Conservation (phyloP, 2,113 vertebrate species). For the Tragelaphus strepsiceros region DNA sequence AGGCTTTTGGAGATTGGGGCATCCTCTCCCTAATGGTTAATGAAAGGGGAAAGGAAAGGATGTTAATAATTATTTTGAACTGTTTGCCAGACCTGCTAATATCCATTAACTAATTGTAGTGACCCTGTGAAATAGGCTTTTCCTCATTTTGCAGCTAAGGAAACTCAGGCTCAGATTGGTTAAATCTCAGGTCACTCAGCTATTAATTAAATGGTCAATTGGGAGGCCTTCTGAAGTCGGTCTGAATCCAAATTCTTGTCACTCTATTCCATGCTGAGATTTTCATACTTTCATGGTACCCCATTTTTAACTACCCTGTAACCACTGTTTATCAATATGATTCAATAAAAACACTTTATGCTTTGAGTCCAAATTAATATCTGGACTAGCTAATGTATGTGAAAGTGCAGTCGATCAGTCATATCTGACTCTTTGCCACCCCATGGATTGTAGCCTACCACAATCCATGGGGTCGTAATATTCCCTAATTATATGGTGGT, state of each 20-base stretch:
- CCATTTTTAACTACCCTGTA: background rate
- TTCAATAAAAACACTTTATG: slow-evolving; percentile 5
- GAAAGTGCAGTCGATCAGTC: background rate
- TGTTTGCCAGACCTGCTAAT: background rate
- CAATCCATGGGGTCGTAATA: background rate
- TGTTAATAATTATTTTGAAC: slow-evolving; percentile 12
- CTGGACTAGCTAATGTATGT: background rate
- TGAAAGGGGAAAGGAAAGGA: background rate
- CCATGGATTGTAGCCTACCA: background rate
- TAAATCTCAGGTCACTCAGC: background rate
- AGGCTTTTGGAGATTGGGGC: background rate
- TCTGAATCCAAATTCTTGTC: background rate
- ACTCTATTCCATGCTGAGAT: background rate
- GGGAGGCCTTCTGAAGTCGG: background rate
- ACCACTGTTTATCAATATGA: background rate
- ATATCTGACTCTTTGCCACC: background rate
- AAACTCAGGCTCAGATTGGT: background rate
- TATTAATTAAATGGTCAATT: background rate
- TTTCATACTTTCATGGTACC: background rate
- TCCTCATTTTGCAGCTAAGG: slow-evolving; percentile 8
- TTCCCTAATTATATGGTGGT: background rate
- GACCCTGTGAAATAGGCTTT: background rate
- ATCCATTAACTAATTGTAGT: background rate
- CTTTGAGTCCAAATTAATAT: slow-evolving; percentile 23
- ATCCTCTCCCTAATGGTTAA: slow-evolving; percentile 1